Evolutionary conservation across 2,113 vertebrate species (phyloP), one percentile per base, ranked within the genome.

Genomic region (Nothoprocta pentlandii): DNA sequence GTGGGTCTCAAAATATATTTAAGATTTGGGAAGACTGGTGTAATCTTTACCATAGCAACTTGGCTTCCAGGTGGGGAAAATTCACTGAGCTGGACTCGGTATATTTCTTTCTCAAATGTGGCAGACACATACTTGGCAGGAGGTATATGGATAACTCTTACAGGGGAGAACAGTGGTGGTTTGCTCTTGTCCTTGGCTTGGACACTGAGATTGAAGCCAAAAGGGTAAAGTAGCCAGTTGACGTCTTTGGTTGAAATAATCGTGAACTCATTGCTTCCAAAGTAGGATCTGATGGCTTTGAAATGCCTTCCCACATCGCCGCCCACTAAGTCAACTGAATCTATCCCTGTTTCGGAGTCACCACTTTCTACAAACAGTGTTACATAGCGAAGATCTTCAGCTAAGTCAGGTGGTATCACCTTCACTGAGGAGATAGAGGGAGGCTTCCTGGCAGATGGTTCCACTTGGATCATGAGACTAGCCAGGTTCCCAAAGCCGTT

Each of bases 161-260:
- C 28, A 69, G 97, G 96, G 46, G 99, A 99, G 85, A 97, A 95
- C n/a, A 98, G 89, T 74, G 98, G 95, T 32, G 98, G 98, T 16
- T 93, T 97, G 84, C 97, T 97, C 75, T 96, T 96, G 86, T 99
- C 98, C 97, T 98, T 98, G 56, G 98, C 99, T 97, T 98, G 99
- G 74, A 99, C 97, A 30, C 98, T 99, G 85, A 99, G 97, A 97
- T 99, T 99, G 74, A 99, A 97, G 68, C 99, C 99, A 51, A 97
- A 98, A 2, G 97, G 98, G 56, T 97, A 97, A 66, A 98, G 96
- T 64, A 97, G 89, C 99, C 99, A 99, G 84, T 98, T 97, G 90
- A 99, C 98, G 94, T 97, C 98, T 97, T 98, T 98, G 88, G 97
- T 97, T 3, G 98, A 98, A 85, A 99, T 97, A 89, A 99, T 91